Evolutionary conservation across 1,140 invertebrate species (phyloP).

Genomic region (Adelges cooleyi): DNA sequence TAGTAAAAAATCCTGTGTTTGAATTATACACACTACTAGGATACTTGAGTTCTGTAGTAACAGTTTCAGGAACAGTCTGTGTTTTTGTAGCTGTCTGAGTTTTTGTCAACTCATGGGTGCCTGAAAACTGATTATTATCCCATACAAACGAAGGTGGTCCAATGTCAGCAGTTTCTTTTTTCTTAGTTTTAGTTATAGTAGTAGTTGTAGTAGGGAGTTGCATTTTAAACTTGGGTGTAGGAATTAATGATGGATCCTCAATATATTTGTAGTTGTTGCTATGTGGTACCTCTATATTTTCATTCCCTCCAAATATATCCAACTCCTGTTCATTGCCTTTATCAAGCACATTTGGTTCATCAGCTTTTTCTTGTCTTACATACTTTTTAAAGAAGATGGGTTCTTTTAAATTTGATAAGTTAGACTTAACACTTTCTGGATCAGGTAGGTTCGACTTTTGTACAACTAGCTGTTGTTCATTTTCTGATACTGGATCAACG

Average conservation of each 20-base stretch:
- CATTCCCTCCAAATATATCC: not conserved
- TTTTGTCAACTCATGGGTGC: not conserved
- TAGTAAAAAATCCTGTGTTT: not conserved
- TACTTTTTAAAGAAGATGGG: constrained; percentile 18
- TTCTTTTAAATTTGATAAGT: constrained; percentile 21
- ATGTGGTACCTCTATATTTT: not conserved
- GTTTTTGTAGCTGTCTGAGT: not conserved
- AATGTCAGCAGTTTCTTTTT: not conserved
- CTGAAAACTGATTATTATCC: not conserved
- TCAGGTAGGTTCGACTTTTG: constrained; percentile 21
- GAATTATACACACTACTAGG: not conserved
- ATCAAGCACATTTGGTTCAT: constrained; percentile 3
- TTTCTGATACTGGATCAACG: not conserved
- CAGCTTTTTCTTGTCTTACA: constrained; percentile 17
- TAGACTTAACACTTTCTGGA: constrained; percentile 26
- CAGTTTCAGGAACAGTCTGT: constrained; percentile 6
- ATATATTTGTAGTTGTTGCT: constrained; percentile 12
- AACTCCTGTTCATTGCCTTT: constrained; percentile 2
- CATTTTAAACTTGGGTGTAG: constrained; percentile 23
- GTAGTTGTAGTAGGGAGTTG: constrained; percentile 17
- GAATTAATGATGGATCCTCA: constrained; percentile 18
- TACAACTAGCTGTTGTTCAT: not conserved
- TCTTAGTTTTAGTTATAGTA: not conserved
- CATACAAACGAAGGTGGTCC: not conserved
- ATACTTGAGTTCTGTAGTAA: not conserved